A percentile compares a stretch with the other conserved stretches of the same genome.
These are phyloP conservation scores for Zenarchopterus dispar DNA, from an alignment of 2,797 vertebrate genomes.

Conservation along the genomic window DNA sequence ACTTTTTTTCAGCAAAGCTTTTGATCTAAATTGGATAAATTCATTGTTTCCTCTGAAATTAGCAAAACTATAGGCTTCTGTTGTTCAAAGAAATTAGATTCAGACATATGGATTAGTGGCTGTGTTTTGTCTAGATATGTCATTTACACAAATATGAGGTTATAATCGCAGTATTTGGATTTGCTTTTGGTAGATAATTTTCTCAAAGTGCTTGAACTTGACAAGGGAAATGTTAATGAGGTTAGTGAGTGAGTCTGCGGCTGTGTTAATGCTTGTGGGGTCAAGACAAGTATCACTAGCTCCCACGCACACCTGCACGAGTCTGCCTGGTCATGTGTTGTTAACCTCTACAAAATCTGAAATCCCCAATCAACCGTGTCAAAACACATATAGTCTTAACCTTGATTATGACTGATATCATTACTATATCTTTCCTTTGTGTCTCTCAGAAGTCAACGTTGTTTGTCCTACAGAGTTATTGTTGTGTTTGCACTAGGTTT, in stretches of 20 bases:
- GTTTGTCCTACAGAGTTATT: constrained; percentile 53
- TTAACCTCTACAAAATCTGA: constrained; percentile 43
- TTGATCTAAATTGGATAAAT: too few relatives aligned
- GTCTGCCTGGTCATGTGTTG: constrained; percentile 48
- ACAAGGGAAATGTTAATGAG: constrained; percentile 79
- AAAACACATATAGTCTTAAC: constrained; percentile 9
- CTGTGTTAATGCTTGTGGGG: constrained; percentile 56
- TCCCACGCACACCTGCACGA: constrained; percentile 74
- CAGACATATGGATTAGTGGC: background rate
- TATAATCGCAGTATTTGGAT: constrained; percentile 56
- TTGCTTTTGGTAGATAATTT: constrained; percentile 67
- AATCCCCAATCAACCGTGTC: constrained; percentile 26
- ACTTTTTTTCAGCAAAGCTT: too few relatives aligned
- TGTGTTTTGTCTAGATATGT: constrained; percentile 27
- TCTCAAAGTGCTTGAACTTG: constrained; percentile 71
- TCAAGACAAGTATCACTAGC: constrained; percentile 54
- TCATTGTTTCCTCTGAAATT: constrained; percentile 24
- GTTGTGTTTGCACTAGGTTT: constrained; percentile 45
- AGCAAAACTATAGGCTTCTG: constrained; percentile 1
- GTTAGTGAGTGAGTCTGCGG: constrained; percentile 65
- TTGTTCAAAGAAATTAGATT: background rate
- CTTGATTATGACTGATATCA: constrained; percentile 24
- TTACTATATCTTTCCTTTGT: constrained; percentile 9
- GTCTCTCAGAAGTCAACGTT: constrained; percentile 40
- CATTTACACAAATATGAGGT: constrained; percentile 51